Evolutionary conservation across 1,140 invertebrate genomes (phyloP).

Genomic region (Zophobas morio): DNA sequence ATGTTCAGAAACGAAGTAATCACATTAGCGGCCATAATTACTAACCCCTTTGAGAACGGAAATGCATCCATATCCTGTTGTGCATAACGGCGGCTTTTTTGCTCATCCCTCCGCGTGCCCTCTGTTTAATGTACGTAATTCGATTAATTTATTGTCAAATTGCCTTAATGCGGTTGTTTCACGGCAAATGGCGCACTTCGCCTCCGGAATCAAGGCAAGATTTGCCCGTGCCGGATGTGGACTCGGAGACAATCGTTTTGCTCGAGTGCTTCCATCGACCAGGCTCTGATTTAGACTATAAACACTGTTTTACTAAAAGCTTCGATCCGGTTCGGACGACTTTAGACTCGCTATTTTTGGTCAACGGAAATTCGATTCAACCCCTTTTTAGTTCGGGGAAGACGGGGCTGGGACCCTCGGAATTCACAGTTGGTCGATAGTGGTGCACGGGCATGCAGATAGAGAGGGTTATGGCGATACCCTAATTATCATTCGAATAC

Average conservation of each 20-base stretch:
- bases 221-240: constrained; percentile 50
- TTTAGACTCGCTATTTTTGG: constrained; percentile 1
- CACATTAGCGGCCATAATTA: constrained; percentile 68
- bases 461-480: no score
- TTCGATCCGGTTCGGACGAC: constrained; percentile 16
- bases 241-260: constrained; percentile 41
- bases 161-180: constrained; percentile 65
- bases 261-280: constrained; percentile 34
- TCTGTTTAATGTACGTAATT: constrained; percentile 63
- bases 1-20: constrained; percentile 68
- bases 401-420: neutral
- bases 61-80: constrained; percentile 69
- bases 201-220: constrained; percentile 51
- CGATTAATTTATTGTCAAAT: constrained; percentile 68
- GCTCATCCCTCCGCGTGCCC: constrained; percentile 50
- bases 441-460: no score
- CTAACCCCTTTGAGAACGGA: constrained; percentile 68
- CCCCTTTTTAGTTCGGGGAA: neutral
- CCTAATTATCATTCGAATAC: no score
- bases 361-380: constrained; percentile 21
- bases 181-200: constrained; percentile 67
- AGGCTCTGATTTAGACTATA: constrained; percentile 22
- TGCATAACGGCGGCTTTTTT: constrained; percentile 63
- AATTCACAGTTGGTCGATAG: neutral
- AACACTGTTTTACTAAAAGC: constrained; percentile 18